phyloP scores from a whole-genome alignment of 2,113 vertebrate species.

The Crotalus tigris region DNA sequence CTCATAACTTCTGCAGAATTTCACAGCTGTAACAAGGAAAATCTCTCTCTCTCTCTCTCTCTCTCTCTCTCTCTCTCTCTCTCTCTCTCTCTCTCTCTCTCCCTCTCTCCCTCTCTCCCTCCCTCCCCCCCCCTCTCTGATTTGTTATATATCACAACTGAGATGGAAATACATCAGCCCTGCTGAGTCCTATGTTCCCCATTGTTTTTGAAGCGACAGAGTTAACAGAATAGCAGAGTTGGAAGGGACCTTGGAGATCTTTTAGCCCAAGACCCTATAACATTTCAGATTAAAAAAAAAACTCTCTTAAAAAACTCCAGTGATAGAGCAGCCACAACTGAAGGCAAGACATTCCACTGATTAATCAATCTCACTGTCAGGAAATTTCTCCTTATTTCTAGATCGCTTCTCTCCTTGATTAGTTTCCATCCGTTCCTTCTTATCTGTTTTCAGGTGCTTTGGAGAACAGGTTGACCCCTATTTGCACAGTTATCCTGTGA shows the following conservation, averaged over 20 bases:
- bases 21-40: background rate
- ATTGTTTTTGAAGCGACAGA: background rate
- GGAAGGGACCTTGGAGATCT: background rate
- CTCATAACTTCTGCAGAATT: background rate
- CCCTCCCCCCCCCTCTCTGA: too few relatives aligned
- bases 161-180: background rate
- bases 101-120: too few relatives aligned
- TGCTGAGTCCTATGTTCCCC: background rate
- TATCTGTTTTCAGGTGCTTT: background rate
- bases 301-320: background rate
- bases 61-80: too few relatives aligned
- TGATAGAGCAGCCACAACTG: background rate
- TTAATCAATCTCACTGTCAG: background rate
- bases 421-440: background rate
- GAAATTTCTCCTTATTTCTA: background rate
- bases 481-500: background rate
- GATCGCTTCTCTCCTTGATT: background rate
- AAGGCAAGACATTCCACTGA: background rate
- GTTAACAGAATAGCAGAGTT: background rate
- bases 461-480: background rate
- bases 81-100: background rate
- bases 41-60: background rate
- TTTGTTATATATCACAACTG: background rate
- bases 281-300: background rate
- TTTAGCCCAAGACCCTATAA: background rate